Evolutionary conservation across 2,113 vertebrate species (phyloP).

Genomic region (Lophius piscatorius): DNA sequence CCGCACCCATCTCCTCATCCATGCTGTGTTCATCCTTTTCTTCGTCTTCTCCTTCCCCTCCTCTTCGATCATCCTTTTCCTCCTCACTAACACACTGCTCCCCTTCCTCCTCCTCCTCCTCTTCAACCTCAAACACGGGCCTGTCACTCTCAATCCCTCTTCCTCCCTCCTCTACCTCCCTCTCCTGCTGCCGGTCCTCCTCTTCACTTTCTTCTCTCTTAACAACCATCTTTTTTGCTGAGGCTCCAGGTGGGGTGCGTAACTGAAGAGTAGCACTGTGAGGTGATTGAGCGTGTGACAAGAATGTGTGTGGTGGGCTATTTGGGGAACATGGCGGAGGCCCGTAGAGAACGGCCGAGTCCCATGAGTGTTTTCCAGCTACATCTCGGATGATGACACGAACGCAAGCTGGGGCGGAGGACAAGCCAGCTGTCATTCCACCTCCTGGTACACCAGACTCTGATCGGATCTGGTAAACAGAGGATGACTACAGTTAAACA

Average conservation of each 20-base stretch:
- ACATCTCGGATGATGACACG: conserved; percentile 95
- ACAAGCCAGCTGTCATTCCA: conserved; percentile 92
- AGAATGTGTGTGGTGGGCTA: conserved; percentile 54
- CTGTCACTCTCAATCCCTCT: conserved; percentile 74
- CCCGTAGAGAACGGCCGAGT: conserved; percentile 94
- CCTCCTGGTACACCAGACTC: conserved; percentile 92
- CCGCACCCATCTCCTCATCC: conserved; percentile 62
- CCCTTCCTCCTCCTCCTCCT: conserved; percentile 31
- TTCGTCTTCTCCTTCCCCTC: conserved; percentile 2
- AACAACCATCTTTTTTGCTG: conserved; percentile 32
- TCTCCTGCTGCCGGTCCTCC: conserved; percentile 43
- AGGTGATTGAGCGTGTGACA: conserved; percentile 45
- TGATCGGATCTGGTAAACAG: conserved; percentile 88
- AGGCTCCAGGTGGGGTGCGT: conserved; percentile 42
- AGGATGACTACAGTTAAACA: conserved; percentile 18
- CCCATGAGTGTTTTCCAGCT: conserved; percentile 98
- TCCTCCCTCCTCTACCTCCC: conserved; percentile 67
- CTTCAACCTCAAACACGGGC: conserved; percentile 35
- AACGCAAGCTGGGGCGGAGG: conserved; percentile 90
- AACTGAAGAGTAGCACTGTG: conserved; percentile 39
- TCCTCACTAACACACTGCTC: conserved; percentile 46
- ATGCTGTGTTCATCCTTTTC: conserved; percentile 21
- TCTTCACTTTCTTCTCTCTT: conserved; percentile 48
- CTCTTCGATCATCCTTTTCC: conserved; percentile 36
- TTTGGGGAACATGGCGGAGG: conserved; percentile 79